Conservation (phyloP, 2,113 vertebrate species). For the Cyphomyrus discorhynchus region DNA sequence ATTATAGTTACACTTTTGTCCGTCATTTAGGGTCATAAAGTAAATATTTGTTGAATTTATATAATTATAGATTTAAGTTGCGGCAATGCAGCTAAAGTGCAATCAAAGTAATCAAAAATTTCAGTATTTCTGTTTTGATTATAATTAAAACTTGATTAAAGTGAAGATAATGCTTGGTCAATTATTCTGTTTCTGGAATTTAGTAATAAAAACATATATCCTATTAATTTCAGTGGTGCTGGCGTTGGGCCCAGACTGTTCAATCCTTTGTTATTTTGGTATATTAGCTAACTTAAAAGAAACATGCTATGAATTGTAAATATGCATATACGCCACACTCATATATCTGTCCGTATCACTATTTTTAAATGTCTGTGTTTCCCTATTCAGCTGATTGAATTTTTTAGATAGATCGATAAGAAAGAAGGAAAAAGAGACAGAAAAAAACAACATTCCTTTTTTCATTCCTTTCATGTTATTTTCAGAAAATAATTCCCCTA, state of each 20-base stretch:
- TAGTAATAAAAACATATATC: neutral
- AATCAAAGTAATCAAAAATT: neutral
- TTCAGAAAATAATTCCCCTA: neutral
- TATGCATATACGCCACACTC: neutral
- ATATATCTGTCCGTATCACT: neutral
- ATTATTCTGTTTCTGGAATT: neutral
- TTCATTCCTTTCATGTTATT: neutral
- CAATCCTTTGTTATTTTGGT: neutral
- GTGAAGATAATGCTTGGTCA: neutral
- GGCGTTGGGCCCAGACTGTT: neutral
- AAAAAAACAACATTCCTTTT: neutral
- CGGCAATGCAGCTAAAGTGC: neutral
- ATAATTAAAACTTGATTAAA: constrained; percentile 2
- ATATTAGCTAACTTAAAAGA: neutral
- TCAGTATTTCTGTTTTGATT: neutral
- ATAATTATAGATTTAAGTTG: neutral
- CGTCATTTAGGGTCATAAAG: neutral
- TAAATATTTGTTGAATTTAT: neutral
- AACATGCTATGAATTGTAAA: neutral
- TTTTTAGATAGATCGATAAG: neutral
- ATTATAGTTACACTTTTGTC: neutral
- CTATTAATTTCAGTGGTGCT: neutral
- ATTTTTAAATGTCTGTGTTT: neutral
- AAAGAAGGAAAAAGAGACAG: neutral
- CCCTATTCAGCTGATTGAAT: neutral